Percentiles rank a stretch among this genome's conserved stretches.
phyloP scores from a whole-genome alignment of 2,888 invertebrate species.

The Stegophylla sp. region DNA sequence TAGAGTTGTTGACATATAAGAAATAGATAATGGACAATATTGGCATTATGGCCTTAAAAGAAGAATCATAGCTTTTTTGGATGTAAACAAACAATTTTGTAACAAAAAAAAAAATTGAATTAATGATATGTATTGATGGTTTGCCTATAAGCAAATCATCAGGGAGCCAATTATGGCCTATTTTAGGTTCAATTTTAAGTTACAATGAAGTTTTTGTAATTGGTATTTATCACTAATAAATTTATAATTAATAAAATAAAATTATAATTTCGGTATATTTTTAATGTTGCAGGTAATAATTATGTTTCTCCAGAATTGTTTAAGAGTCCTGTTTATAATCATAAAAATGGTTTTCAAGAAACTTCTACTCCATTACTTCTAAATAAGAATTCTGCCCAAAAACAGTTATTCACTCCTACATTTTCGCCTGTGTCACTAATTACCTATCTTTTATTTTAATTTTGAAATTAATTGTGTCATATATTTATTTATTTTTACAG shows the following conservation, averaged over 20 bases:
- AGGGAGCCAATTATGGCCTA: not conserved
- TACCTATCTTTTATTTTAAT: not conserved
- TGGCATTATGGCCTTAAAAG: not conserved
- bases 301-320: constrained; percentile 4
- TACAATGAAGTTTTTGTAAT: not conserved
- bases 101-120: not conserved
- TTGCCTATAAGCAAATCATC: not conserved
- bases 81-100: not conserved
- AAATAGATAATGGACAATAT: not conserved
- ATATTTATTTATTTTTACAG: not conserved
- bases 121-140: not conserved
- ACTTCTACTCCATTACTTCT: constrained; percentile 5
- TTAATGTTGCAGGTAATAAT: not conserved
- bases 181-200: not conserved
- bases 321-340: not conserved
- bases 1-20: too few species aligned
- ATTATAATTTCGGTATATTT: constrained; percentile 4
- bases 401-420: not conserved
- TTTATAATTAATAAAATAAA: constrained; percentile 1
- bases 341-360: not conserved
- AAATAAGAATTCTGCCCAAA: not conserved
- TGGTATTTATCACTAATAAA: not conserved
- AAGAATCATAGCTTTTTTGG: not conserved
- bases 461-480: not conserved
- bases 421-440: not conserved